phyloP scores from a whole-genome alignment of 1,140 invertebrate genomes.

The Eupristina koningsbergeri region DNA sequence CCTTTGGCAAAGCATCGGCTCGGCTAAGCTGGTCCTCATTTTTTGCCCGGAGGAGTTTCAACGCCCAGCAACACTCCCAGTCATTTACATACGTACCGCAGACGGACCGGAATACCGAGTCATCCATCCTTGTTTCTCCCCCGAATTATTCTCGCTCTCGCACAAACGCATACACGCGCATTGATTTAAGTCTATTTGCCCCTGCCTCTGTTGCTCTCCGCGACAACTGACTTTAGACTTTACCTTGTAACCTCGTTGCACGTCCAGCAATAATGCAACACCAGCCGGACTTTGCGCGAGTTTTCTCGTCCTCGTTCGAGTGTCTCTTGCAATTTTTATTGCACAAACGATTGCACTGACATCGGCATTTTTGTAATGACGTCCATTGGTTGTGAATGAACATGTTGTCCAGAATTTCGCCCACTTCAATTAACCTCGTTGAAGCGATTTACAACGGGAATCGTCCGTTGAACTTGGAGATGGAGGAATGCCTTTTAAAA shows the following conservation, averaged over 20 bases:
- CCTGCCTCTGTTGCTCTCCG: not conserved
- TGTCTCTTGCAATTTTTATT: not conserved
- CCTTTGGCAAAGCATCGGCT: not conserved
- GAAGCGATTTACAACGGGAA: too few species aligned
- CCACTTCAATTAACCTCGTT: too few species aligned
- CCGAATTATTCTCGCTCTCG: not conserved
- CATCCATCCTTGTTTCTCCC: not conserved
- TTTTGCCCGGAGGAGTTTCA: not conserved
- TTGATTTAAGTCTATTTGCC: too few species aligned
- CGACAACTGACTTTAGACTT: not conserved
- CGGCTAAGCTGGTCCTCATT: not conserved
- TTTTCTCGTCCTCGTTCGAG: not conserved
- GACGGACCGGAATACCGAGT: too few species aligned
- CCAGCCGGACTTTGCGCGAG: not conserved
- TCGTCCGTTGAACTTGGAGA: not conserved
- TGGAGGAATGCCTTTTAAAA: not conserved
- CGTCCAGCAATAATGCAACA: not conserved
- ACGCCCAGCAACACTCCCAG: not conserved
- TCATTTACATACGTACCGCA: slow-evolving; percentile 9
- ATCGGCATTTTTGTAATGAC: not conserved
- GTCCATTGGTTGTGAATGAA: too few species aligned
- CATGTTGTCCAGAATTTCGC: too few species aligned
- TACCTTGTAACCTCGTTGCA: not conserved
- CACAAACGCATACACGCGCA: too few species aligned
- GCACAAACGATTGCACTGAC: not conserved